Base-by-base conservation (phyloP, 2,888 invertebrate species). In the Euplagia quadripunctaria region DNA sequence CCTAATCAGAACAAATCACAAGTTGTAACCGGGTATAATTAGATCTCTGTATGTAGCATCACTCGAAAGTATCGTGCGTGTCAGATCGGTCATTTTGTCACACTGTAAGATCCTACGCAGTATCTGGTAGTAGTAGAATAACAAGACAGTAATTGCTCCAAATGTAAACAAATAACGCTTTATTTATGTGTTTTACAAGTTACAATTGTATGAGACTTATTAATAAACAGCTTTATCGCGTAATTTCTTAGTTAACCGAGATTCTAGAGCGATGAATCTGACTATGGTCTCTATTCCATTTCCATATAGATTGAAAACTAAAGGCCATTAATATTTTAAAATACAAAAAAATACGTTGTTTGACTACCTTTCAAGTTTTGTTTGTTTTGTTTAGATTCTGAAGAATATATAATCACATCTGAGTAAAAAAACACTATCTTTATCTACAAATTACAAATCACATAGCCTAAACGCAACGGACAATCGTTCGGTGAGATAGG, bases 1-100 rank as follows among this genome's bases (percentile, higher is more conserved):
- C 51, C n/a, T n/a, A n/a, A n/a, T n/a, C n/a, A n/a, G n/a, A n/a
- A n/a, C n/a, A n/a, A n/a, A n/a, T n/a, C 31, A 31, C 42, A 4
- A 52, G 65, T 65, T 31, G 70, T 58, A 68, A 66, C 71, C 71
- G 55, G 67, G 68, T 64, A n/a, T 64, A 64, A 14, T 41, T 67
- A 68, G 68, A 68, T 68, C 43, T 46, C 51, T 8, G 69, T 72
- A 65, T 69, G 66, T 66, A 17, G 43, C 52, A 46, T 64, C 12
- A 51, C 64, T 55, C 46, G 12, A 16, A 51, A 43, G 61, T 63
- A 70, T 63, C 31, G 20, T 67, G 42, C 41, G 14, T 66, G 42
- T 52, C 11, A 49, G 41, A 46, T 69, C 64, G 31, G 9, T 43
- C 51, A 61, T 63, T 16, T 65, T 55, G n/a, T 11, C 20, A 41